phyloP scores from a whole-genome alignment of 2,797 vertebrate species.

The Pelodytes ibericus region DNA sequence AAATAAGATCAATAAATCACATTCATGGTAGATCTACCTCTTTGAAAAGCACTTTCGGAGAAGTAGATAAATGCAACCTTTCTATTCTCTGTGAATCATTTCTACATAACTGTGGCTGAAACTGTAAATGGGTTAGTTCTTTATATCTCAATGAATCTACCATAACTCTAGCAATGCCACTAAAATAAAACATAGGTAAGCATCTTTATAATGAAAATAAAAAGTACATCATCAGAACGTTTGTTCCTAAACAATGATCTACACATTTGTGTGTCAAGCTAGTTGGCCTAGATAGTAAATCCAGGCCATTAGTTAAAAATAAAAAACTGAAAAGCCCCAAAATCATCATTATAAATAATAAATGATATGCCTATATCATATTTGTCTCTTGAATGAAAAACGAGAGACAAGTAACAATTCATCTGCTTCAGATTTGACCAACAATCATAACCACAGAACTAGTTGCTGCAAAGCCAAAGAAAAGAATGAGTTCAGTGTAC shows the following conservation, averaged over 20 bases:
- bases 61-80: conserved; percentile 41
- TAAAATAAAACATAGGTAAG: conserved; percentile 30
- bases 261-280: no score
- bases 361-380: no score
- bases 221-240: conserved; percentile 19
- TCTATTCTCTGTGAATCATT: conserved; percentile 32
- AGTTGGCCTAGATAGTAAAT: no score
- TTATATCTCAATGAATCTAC: conserved; percentile 42
- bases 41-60: conserved; percentile 10
- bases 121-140: conserved; percentile 23
- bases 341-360: no score
- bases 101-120: conserved; percentile 1
- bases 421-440: no score
- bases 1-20: conserved; percentile 35
- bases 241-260: conserved; percentile 18
- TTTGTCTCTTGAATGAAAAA: no score
- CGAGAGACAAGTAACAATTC: no score
- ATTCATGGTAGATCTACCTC: conserved; percentile 3
- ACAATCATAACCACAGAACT: no score
- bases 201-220: conserved; percentile 31
- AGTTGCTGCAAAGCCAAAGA: no score
- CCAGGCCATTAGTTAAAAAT: no score
- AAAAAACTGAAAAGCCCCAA: no score
- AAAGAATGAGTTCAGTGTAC: no score
- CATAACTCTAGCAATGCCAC: neutral